A percentile compares a stretch with the other conserved stretches of the same genome.
phyloP scores from a whole-genome alignment of 2,888 invertebrate species.

The Monochamus alternatus region DNA sequence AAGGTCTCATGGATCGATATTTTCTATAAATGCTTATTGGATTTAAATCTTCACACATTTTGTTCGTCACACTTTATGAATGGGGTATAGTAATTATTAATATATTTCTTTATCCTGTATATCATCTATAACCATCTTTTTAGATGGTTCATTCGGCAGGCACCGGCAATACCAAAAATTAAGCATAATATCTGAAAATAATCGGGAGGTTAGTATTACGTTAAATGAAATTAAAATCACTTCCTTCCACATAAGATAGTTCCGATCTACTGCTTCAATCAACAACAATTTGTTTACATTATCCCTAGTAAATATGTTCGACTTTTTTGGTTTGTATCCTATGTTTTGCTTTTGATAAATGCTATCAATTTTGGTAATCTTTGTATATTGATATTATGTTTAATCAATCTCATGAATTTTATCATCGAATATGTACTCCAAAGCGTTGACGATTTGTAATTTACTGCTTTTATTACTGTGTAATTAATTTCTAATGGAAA shows the following conservation, averaged over 20 bases:
- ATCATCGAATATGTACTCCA: too few species aligned
- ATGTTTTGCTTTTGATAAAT: too few species aligned
- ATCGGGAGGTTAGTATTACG: background rate
- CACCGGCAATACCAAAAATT: background rate
- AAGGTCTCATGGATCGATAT: too few species aligned
- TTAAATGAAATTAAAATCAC: background rate
- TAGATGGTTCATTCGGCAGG: background rate
- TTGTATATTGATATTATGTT: too few species aligned
- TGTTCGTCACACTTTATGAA: background rate
- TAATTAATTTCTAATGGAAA: too few species aligned
- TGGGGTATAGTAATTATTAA: background rate
- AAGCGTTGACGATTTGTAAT: too few species aligned
- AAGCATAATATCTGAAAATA: background rate
- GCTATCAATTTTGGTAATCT: too few species aligned
- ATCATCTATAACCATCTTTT: background rate
- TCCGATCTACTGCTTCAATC: background rate
- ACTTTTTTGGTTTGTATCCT: too few species aligned
- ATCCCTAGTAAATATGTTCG: background rate
- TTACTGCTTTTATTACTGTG: too few species aligned
- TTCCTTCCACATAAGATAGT: slow-evolving; percentile 7
- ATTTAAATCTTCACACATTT: slow-evolving; percentile 5
- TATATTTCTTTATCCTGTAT: background rate
- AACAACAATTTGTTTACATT: background rate
- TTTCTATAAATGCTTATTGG: too few species aligned
- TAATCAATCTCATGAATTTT: too few species aligned